Evolutionary conservation across 2,113 vertebrate species (phyloP).

Genomic region (Tetrao urogallus): DNA sequence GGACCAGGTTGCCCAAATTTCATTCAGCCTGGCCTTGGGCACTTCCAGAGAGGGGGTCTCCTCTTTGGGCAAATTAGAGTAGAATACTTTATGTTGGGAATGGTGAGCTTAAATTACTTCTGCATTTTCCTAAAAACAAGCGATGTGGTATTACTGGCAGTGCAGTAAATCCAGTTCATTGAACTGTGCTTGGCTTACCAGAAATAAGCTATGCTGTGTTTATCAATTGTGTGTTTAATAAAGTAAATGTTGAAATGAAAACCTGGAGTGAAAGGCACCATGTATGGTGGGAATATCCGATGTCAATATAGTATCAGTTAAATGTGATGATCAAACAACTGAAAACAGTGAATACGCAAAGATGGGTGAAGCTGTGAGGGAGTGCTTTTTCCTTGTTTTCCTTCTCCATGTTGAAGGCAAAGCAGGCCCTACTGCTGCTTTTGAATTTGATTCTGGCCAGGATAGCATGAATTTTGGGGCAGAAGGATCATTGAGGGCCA

Average conservation of each 20-base stretch:
- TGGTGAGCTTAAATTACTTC: neutral
- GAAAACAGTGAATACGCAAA: neutral
- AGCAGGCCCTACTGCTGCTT: neutral
- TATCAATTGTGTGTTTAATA: neutral
- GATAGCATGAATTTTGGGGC: constrained; percentile 28
- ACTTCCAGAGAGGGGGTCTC: too few relatives aligned
- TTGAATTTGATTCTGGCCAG: constrained; percentile 22
- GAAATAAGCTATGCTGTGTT: neutral
- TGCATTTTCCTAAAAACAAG: neutral
- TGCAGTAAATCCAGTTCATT: neutral
- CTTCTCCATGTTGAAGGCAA: neutral
- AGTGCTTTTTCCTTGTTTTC: neutral
- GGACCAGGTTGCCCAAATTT: too few relatives aligned
- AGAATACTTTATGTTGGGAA: neutral
- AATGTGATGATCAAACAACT: neutral
- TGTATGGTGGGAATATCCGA: neutral
- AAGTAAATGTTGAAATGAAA: neutral
- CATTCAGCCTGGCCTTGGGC: too few relatives aligned
- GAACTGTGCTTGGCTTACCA: neutral
- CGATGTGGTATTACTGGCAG: fast-evolving
- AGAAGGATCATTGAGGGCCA: constrained; percentile 13
- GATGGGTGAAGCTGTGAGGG: neutral
- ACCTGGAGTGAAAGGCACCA: neutral
- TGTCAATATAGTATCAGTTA: neutral
- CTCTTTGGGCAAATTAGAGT: too few relatives aligned